Conservation (phyloP, 2,888 invertebrate genomes). For the Ectemnius lituratus region DNA sequence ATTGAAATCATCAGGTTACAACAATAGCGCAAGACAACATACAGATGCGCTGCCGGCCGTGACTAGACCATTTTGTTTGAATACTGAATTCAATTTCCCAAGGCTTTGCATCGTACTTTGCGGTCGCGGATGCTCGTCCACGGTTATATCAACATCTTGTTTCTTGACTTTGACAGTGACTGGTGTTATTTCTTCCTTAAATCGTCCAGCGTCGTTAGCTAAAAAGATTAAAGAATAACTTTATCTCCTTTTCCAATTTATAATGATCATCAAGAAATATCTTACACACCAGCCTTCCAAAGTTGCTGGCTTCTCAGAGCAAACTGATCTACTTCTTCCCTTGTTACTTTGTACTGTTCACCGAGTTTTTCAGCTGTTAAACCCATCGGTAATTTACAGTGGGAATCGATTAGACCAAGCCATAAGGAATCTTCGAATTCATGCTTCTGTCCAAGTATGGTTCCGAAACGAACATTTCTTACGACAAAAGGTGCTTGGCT, state of each 20-base stretch:
- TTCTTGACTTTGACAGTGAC: constrained; percentile 91
- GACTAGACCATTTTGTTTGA: constrained; percentile 96
- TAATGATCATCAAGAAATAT: constrained; percentile 3
- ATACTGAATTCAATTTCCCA: constrained; percentile 91
- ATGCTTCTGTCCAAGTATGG: constrained; percentile 87
- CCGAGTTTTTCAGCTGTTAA: constrained; percentile 96
- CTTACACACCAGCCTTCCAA: constrained; percentile 88
- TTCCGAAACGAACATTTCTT: constrained; percentile 92
- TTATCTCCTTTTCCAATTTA: neutral
- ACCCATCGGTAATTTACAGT: constrained; percentile 96
- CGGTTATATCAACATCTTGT: constrained; percentile 86
- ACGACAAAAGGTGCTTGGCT: constrained; percentile 93
- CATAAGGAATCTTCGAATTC: constrained; percentile 94
- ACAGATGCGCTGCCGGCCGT: constrained; percentile 97
- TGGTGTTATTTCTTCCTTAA: constrained; percentile 93
- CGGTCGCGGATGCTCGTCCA: constrained; percentile 96
- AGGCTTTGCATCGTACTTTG: constrained; percentile 92
- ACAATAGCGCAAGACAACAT: constrained; percentile 70
- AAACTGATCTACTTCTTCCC: constrained; percentile 91
- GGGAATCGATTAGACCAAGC: constrained; percentile 91
- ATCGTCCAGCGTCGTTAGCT: constrained; percentile 93
- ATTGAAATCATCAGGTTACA: neutral
- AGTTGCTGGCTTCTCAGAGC: constrained; percentile 90
- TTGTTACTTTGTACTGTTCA: constrained; percentile 88
- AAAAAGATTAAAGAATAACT: constrained; percentile 7